phyloP scores from a whole-genome alignment of 2,888 invertebrate species.

The Ypsolopha scabrella region DNA sequence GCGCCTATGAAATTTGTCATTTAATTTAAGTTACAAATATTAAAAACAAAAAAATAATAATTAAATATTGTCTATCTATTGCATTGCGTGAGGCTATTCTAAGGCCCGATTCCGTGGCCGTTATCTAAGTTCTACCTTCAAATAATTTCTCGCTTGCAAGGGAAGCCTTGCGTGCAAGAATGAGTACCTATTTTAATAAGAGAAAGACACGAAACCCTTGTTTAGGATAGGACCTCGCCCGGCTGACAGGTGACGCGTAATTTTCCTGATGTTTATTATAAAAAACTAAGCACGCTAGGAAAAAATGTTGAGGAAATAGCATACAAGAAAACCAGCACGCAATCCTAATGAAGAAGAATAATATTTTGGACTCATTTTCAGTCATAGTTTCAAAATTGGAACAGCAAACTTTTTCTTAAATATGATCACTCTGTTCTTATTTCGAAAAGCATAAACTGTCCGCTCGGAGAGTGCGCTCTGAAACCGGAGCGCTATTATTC shows the following conservation, averaged over 20 bases:
- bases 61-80: background rate
- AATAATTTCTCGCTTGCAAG: conserved; percentile 23
- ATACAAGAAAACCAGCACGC: too few species aligned
- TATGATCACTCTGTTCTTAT: conserved; percentile 18
- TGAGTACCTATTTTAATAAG: conserved; percentile 47
- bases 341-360: too few species aligned
- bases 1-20: too few species aligned
- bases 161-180: conserved; percentile 6
- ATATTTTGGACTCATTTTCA: too few species aligned
- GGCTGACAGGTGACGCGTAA: conserved; percentile 15
- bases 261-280: conserved; percentile 33
- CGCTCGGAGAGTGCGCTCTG: conserved; percentile 18
- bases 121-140: conserved; percentile 19
- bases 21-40: too few species aligned
- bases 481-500: conserved; percentile 30
- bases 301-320: background rate
- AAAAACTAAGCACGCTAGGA: conserved; percentile 8
- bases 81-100: background rate
- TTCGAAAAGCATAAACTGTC: conserved; percentile 27
- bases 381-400: background rate
- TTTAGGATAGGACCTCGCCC: conserved; percentile 28
- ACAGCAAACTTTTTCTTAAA: conserved; percentile 6
- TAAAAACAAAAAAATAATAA: too few species aligned
- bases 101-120: background rate
- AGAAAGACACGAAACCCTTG: conserved; percentile 29